phyloP scores from a whole-genome alignment of 2,888 invertebrate genomes.

The Cepaea hortensis region DNA sequence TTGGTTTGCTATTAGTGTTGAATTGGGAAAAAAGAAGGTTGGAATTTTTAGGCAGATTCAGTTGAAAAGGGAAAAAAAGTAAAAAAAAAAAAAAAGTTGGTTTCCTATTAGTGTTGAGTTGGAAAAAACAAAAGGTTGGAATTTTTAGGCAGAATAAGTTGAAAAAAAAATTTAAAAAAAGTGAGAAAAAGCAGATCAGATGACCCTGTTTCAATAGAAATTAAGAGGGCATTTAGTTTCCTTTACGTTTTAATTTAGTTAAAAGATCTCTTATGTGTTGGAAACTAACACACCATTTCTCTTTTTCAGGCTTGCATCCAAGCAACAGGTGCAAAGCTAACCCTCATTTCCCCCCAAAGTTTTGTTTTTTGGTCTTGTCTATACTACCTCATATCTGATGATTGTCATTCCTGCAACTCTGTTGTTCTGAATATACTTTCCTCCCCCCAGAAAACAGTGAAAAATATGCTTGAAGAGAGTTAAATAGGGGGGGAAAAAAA shows the following conservation, averaged over 20 bases:
- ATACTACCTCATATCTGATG: not conserved
- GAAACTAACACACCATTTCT: constrained; percentile 30
- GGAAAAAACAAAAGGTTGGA: not conserved
- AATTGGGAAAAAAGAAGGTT: not conserved
- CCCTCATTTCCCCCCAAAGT: not conserved
- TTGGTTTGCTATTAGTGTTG: not conserved
- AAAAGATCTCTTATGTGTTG: not conserved
- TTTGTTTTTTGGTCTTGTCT: not conserved
- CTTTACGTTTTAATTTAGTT: constrained; percentile 29
- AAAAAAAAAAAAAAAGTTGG: not conserved
- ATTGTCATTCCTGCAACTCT: not conserved
- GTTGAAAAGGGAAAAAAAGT: not conserved
- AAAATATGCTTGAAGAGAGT: not conserved
- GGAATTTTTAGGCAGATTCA: not conserved
- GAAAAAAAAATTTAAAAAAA: not conserved
- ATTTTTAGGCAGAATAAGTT: not conserved
- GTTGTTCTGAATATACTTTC: not conserved
- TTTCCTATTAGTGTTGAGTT: not conserved
- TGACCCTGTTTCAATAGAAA: too few species aligned
- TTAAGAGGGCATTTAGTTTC: not conserved
- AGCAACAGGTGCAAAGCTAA: constrained; percentile 42
- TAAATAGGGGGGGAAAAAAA: not conserved
- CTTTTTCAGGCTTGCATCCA: constrained; percentile 47
- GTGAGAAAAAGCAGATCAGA: too few species aligned
- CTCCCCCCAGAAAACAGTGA: not conserved